Evolutionary conservation across 2,797 vertebrate genomes (phyloP).

Genomic region (Remorina albescens): DNA sequence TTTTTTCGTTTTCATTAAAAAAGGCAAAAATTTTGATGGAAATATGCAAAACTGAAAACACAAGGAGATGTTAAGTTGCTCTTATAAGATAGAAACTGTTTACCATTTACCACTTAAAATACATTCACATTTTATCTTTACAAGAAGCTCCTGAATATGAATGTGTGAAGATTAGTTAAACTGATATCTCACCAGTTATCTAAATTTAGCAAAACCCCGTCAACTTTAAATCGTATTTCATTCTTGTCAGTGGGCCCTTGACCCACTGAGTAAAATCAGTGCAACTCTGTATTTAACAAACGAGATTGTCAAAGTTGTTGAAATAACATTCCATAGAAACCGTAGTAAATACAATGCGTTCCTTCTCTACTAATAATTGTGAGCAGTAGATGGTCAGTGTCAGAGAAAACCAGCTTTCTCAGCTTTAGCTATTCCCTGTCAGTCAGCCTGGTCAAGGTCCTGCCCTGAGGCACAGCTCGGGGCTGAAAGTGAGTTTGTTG

Average conservation of each 20-base stretch:
- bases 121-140: constrained; percentile 10
- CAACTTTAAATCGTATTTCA: background rate
- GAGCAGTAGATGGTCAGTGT: constrained; percentile 19
- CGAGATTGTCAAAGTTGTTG: background rate
- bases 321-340: background rate
- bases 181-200: background rate
- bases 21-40: background rate
- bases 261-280: background rate
- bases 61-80: background rate
- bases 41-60: background rate
- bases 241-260: background rate
- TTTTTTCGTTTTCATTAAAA: no score
- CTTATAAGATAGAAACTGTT: background rate
- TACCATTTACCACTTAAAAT: background rate
- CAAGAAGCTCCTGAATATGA: background rate
- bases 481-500: constrained; percentile 35
- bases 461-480: constrained; percentile 43
- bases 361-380: background rate
- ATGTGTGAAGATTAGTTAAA: background rate
- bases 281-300: background rate
- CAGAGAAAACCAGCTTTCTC: background rate
- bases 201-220: background rate
- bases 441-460: constrained; percentile 17
- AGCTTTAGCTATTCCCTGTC: constrained; percentile 24
- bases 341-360: background rate